A percentile compares a stretch with the other conserved stretches of the same genome.
phyloP scores from a whole-genome alignment of 2,113 vertebrate species.

The Pseudorectes ferrugineus region DNA sequence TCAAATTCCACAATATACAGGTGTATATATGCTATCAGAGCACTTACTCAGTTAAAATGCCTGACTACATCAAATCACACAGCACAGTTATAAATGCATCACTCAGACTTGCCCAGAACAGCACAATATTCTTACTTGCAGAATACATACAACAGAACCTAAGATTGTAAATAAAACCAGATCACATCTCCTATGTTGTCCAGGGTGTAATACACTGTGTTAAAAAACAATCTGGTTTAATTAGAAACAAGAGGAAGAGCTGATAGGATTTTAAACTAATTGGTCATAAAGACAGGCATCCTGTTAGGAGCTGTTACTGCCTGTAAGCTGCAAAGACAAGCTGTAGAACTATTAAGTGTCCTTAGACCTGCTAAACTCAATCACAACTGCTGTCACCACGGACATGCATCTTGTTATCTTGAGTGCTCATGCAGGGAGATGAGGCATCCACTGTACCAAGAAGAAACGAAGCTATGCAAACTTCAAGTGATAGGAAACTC shows the following conservation, averaged over 20 bases:
- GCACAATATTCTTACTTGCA: neutral
- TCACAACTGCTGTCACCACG: neutral
- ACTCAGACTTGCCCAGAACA: neutral
- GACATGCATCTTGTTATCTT: conserved; percentile 22
- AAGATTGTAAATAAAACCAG: neutral
- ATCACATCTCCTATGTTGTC: neutral
- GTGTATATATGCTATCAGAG: neutral
- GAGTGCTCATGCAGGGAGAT: conserved; percentile 11
- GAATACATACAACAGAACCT: neutral
- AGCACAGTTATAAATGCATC: neutral
- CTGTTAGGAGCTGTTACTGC: neutral
- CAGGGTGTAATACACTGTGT: neutral
- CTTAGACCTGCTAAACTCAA: conserved; percentile 34
- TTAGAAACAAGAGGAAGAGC: conserved; percentile 20
- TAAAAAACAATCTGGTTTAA: neutral
- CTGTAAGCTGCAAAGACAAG: conserved; percentile 3
- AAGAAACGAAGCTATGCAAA: conserved; percentile 8
- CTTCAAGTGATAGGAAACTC: conserved; percentile 43
- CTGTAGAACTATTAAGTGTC: neutral
- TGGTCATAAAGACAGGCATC: conserved; percentile 28
- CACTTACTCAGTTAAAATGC: neutral
- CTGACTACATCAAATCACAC: neutral
- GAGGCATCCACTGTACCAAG: neutral
- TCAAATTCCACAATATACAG: neutral
- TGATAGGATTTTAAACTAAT: conserved; percentile 31